Conservation (phyloP, 1,140 invertebrate species). For the Zeugodacus cucurbitae region DNA sequence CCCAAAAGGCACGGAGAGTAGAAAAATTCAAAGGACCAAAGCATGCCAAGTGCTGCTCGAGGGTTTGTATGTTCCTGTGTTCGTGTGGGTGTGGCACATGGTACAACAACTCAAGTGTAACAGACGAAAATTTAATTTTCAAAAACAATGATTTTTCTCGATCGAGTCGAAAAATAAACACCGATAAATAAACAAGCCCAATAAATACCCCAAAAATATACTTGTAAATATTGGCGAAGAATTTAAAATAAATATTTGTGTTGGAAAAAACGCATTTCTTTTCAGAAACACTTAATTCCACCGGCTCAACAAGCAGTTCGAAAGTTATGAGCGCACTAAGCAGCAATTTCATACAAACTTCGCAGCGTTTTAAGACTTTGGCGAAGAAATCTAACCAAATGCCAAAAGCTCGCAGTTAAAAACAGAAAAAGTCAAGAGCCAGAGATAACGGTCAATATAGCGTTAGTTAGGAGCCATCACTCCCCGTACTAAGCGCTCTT, state of each 20-base stretch:
- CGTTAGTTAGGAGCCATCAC: background rate
- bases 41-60: background rate
- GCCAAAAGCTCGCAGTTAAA: background rate
- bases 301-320: background rate
- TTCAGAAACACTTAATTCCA: background rate
- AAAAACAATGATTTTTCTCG: constrained; percentile 16
- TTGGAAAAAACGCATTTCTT: background rate
- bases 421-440: constrained; percentile 1
- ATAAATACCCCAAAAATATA: background rate
- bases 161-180: background rate
- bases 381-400: background rate
- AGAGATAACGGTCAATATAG: background rate
- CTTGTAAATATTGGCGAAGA: background rate
- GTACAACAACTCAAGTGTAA: background rate
- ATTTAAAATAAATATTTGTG: background rate
- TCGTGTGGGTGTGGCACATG: background rate
- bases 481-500: background rate
- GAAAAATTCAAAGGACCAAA: background rate
- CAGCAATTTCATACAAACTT: background rate
- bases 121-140: background rate
- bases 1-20: background rate
- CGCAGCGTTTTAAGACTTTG: background rate
- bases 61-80: too few species aligned
- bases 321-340: background rate
- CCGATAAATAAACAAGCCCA: background rate